Percentiles rank a stretch among this genome's conserved stretches.
These are phyloP conservation scores for Episyrphus balteatus DNA, from an alignment of 1,140 invertebrate genomes.

Conservation along the genomic window DNA sequence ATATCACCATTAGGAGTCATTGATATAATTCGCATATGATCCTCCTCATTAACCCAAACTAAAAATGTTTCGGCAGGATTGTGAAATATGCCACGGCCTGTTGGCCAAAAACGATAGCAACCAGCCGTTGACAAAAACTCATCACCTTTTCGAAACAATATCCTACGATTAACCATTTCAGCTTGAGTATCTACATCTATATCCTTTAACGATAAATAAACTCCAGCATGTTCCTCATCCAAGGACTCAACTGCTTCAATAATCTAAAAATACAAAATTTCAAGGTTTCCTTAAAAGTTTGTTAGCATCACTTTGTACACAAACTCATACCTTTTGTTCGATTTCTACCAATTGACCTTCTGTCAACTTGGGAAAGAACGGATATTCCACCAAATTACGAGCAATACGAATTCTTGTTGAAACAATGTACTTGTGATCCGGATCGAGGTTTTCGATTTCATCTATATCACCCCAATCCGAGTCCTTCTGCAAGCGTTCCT, in stretches of 20 bases:
- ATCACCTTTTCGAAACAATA: constrained; percentile 69
- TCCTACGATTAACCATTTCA: constrained; percentile 64
- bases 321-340: constrained; percentile 20
- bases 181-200: constrained; percentile 58
- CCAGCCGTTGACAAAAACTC: constrained; percentile 56
- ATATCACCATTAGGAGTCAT: constrained; percentile 59
- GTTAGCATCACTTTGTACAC: not conserved
- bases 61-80: constrained; percentile 59
- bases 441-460: constrained; percentile 60
- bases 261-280: not conserved
- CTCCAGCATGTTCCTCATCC: constrained; percentile 51
- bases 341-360: constrained; percentile 49
- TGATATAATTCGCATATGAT: constrained; percentile 58
- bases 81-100: constrained; percentile 56
- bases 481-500: constrained; percentile 45
- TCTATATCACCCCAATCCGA: constrained; percentile 58
- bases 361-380: constrained; percentile 64
- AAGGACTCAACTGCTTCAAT: constrained; percentile 20
- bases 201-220: constrained; percentile 55
- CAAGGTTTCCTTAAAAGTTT: not conserved
- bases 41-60: constrained; percentile 62
- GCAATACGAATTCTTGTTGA: constrained; percentile 65
- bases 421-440: constrained; percentile 53
- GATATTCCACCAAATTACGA: constrained; percentile 55
- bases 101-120: constrained; percentile 66